These are phyloP conservation scores for Perdix hodgsoniae DNA, from an alignment of 2,797 vertebrate species.

Conservation along the genomic window DNA sequence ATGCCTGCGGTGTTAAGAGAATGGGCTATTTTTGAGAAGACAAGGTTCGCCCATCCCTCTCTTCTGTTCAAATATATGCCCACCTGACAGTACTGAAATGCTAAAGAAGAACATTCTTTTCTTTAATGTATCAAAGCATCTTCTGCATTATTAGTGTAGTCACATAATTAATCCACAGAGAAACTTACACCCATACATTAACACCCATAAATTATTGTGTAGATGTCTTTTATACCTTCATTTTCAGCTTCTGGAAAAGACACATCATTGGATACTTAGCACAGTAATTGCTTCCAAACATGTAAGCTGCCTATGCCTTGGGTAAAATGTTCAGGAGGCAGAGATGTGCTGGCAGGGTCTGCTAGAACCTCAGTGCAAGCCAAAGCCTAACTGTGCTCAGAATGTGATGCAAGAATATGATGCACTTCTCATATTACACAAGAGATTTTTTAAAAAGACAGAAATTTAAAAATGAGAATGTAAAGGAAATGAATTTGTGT, in stretches of 20 bases:
- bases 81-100: neutral
- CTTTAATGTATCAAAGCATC: slow-evolving; percentile 49
- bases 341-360: neutral
- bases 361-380: neutral
- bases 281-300: neutral
- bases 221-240: slow-evolving; percentile 24
- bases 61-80: neutral
- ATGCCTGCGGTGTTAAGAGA: neutral
- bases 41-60: neutral
- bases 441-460: slow-evolving; percentile 21
- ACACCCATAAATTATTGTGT: slow-evolving; percentile 46
- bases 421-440: slow-evolving; percentile 11
- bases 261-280: neutral
- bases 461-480: neutral
- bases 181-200: slow-evolving; percentile 51
- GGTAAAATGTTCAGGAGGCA: neutral
- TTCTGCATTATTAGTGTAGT: slow-evolving; percentile 7
- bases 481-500: neutral
- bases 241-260: slow-evolving; percentile 63
- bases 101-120: neutral
- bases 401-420: slow-evolving; percentile 39
- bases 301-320: slow-evolving; percentile 30
- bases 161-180: slow-evolving; percentile 58
- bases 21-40: neutral
- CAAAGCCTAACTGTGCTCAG: slow-evolving; percentile 35